Conservation (phyloP, 2,113 vertebrate genomes). For the Oenanthe melanoleuca region DNA sequence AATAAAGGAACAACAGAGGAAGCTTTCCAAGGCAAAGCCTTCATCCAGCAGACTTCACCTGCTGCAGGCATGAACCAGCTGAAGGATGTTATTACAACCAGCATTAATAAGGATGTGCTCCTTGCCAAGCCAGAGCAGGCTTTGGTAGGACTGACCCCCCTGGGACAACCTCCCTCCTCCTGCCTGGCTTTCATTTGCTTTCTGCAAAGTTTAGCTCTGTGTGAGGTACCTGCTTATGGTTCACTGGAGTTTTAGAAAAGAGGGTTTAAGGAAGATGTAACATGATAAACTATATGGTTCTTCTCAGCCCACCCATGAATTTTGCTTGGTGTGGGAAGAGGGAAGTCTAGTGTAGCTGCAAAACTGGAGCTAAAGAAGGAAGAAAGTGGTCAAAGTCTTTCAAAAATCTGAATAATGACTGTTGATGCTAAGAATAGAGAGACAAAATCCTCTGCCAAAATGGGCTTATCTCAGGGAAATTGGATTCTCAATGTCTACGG, state of each 20-base stretch:
- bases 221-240: not conserved
- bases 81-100: not conserved
- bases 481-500: not conserved
- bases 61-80: not conserved
- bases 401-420: not conserved
- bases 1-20: not conserved
- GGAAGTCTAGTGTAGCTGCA: not conserved
- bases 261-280: not conserved
- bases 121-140: not conserved
- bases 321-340: not conserved
- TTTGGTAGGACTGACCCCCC: not conserved
- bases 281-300: not conserved
- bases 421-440: not conserved
- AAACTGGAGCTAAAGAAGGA: not conserved
- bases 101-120: not conserved
- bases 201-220: not conserved
- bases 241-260: not conserved
- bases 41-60: not conserved
- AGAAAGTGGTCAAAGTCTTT: not conserved
- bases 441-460: not conserved
- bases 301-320: not conserved
- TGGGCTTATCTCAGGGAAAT: conserved; percentile 29
- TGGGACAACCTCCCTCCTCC: not conserved
- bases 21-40: not conserved
- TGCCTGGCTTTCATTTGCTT: not conserved